A percentile compares a stretch with the other conserved stretches of the same genome.
Conservation (phyloP, 2,113 vertebrate genomes). For the Podarcis muralis region DNA sequence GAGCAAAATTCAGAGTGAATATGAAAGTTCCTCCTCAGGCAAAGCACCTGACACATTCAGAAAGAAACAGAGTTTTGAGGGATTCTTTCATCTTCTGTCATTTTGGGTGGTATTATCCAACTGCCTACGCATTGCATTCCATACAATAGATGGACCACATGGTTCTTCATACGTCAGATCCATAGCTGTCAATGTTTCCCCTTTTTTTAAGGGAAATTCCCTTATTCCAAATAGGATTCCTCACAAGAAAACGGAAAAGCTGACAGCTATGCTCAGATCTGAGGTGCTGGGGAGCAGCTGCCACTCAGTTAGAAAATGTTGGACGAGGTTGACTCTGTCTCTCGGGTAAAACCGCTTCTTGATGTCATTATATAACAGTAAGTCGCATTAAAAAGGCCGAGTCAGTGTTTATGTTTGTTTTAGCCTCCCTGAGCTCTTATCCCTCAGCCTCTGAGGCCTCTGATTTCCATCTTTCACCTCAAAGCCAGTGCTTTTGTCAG, state of each 20-base stretch:
- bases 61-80: neutral
- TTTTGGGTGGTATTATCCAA: neutral
- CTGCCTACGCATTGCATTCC: too few relatives aligned
- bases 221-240: too few relatives aligned
- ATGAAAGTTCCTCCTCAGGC: neutral
- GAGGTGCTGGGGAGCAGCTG: neutral
- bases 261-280: neutral
- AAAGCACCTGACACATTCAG: neutral
- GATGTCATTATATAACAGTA: neutral
- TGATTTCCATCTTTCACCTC: conserved; percentile 29
- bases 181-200: too few relatives aligned
- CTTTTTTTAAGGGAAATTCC: too few relatives aligned
- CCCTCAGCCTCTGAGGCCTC: neutral
- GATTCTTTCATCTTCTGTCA: neutral
- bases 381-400: neutral
- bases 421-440: neutral
- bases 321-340: neutral
- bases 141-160: neutral
- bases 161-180: neutral
- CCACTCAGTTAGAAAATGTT: neutral
- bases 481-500: conserved; percentile 23
- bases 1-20: neutral
- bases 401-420: conserved; percentile 27
- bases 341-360: neutral
- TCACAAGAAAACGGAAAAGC: too few relatives aligned